Conservation (phyloP, 2,113 vertebrate species). For the Fukomys damarensis region DNA sequence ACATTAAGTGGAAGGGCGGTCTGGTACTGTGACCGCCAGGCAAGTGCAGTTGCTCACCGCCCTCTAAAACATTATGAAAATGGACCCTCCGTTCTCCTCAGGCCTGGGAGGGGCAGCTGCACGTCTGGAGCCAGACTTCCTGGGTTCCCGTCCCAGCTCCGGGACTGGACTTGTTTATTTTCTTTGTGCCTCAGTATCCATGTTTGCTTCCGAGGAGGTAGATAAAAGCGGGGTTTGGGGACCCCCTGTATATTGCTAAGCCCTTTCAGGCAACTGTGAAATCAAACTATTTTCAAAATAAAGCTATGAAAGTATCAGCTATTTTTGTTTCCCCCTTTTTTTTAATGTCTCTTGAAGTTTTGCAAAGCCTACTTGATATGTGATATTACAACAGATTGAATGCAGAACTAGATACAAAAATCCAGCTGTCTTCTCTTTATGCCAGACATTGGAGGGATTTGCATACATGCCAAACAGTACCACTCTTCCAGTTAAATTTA, state of each 20-base stretch:
- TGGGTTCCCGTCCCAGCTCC: neutral
- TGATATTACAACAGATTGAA: neutral
- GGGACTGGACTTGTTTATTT: neutral
- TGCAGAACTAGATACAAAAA: neutral
- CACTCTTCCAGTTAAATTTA: neutral
- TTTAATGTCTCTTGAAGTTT: neutral
- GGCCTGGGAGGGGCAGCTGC: neutral
- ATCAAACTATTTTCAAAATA: constrained; percentile 18
- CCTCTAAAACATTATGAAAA: accelerated
- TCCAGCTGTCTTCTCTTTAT: constrained; percentile 4
- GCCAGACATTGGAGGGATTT: neutral
- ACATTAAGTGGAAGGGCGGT: neutral
- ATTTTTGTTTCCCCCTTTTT: constrained; percentile 24
- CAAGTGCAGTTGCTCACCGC: neutral
- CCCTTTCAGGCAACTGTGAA: neutral
- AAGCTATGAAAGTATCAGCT: constrained; percentile 1
- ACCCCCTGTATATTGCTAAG: neutral
- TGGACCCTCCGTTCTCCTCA: neutral
- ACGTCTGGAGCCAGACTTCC: neutral
- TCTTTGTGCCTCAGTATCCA: neutral
- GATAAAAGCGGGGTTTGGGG: neutral
- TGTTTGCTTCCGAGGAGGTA: neutral
- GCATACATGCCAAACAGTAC: neutral
- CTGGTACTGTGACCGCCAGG: neutral
- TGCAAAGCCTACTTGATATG: neutral